Conservation (phyloP, 2,113 vertebrate species). For the Calonectris borealis region DNA sequence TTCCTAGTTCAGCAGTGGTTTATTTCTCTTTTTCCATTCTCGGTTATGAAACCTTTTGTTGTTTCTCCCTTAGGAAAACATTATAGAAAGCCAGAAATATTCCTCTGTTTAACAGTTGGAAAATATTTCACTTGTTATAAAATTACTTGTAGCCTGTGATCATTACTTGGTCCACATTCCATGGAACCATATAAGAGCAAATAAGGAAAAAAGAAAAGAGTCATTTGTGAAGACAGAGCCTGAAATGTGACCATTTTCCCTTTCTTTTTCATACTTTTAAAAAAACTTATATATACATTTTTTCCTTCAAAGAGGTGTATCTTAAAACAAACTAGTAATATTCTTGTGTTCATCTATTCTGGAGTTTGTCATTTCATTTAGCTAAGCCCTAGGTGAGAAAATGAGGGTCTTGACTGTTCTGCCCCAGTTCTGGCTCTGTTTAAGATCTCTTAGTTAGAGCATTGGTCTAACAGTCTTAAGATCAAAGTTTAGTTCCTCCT, state of each 20-base stretch:
- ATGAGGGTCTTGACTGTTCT: neutral
- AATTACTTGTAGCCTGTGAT: conserved; percentile 11
- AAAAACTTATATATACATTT: neutral
- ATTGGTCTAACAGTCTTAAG: neutral
- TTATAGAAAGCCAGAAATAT: conserved; percentile 19
- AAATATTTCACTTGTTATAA: conserved; percentile 23
- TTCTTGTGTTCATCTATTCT: neutral
- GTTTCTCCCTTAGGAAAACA: conserved; percentile 5
- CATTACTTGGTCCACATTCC: neutral
- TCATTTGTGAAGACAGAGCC: neutral
- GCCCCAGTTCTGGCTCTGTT: neutral
- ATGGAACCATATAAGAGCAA: neutral
- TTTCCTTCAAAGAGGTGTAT: neutral
- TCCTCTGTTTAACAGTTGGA: conserved; percentile 14
- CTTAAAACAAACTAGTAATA: neutral
- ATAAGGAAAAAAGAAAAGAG: neutral
- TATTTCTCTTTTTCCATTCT: conserved; percentile 21
- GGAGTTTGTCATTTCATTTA: neutral
- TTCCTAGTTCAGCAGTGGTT: conserved; percentile 15
- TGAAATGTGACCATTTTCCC: neutral
- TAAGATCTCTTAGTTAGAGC: neutral
- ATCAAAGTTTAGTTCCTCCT: conserved; percentile 13
- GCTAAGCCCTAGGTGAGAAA: neutral
- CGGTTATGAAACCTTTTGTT: conserved; percentile 34
- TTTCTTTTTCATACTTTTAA: neutral